Conservation (phyloP, 1,140 invertebrate species). For the Idris sp. region DNA sequence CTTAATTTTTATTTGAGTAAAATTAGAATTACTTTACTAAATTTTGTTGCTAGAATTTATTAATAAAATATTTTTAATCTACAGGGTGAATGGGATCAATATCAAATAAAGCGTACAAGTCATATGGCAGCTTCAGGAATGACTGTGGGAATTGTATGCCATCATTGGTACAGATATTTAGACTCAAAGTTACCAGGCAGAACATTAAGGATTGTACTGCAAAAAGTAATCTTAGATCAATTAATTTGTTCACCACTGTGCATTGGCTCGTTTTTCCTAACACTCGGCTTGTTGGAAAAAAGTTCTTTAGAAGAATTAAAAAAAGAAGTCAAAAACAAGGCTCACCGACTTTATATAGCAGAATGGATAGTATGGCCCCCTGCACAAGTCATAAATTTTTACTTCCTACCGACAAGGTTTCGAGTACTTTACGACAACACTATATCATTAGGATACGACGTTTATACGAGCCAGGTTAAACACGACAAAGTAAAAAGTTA, state of each 20-base stretch:
- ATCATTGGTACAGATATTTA: conserved; percentile 89
- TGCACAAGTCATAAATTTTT: conserved; percentile 92
- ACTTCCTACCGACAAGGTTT: conserved; percentile 88
- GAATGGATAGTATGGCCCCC: conserved; percentile 91
- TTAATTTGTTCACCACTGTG: conserved; percentile 91
- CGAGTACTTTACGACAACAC: conserved; percentile 94
- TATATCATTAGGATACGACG: conserved; percentile 93
- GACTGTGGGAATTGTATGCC: conserved; percentile 89
- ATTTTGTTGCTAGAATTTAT: too few relatives aligned
- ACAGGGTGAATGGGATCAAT: conserved; percentile 80
- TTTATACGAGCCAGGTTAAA: conserved; percentile 95
- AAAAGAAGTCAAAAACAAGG: conserved; percentile 87
- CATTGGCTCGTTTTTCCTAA: conserved; percentile 89
- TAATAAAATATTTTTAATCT: too few relatives aligned
- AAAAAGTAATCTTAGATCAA: conserved; percentile 94
- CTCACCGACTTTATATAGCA: conserved; percentile 86
- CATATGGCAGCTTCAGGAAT: conserved; percentile 90
- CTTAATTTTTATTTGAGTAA: too few relatives aligned
- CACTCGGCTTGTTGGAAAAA: conserved; percentile 85
- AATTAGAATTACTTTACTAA: too few relatives aligned
- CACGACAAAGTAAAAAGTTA: conserved; percentile 75
- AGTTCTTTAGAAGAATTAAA: conserved; percentile 82
- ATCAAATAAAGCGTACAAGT: conserved; percentile 83
- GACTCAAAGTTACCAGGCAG: conserved; percentile 85
- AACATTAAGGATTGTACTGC: conserved; percentile 83